These are phyloP conservation scores for Schrankia costaestrigalis DNA, from an alignment of 2,888 invertebrate species.

Conservation along the genomic window DNA sequence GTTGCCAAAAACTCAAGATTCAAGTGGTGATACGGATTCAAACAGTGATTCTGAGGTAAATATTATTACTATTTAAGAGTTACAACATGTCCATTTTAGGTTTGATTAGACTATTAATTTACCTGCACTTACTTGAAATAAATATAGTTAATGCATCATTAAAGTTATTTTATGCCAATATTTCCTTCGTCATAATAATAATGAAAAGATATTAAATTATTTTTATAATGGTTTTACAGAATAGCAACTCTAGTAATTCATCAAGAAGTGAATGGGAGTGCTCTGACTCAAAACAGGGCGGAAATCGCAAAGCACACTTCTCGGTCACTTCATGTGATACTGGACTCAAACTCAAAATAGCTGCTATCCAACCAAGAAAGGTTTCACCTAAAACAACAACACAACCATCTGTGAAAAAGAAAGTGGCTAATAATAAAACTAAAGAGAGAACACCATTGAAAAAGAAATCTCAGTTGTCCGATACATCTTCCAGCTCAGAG, in stretches of 20 bases:
- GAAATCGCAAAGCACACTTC: slow-evolving; percentile 74
- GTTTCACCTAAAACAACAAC: slow-evolving; percentile 56
- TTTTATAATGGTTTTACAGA: slow-evolving; percentile 50
- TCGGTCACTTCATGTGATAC: slow-evolving; percentile 83
- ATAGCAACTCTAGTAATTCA: slow-evolving; percentile 62
- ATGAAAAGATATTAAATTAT: not conserved
- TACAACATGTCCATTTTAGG: too few species aligned
- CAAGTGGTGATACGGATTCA: slow-evolving; percentile 80
- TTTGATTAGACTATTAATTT: too few species aligned
- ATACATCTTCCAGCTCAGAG: slow-evolving; percentile 72
- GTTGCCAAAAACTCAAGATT: slow-evolving; percentile 75
- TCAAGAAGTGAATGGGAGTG: slow-evolving; percentile 74
- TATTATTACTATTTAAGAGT: slow-evolving; percentile 13
- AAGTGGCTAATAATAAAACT: slow-evolving; percentile 43
- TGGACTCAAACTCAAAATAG: slow-evolving; percentile 82
- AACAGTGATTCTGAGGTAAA: slow-evolving; percentile 81
- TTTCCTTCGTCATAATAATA: too few species aligned
- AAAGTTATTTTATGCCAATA: too few species aligned
- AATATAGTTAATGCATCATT: too few species aligned
- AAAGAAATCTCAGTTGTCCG: slow-evolving; percentile 57
- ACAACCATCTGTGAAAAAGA: slow-evolving; percentile 62
- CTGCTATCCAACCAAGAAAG: slow-evolving; percentile 79
- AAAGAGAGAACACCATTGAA: slow-evolving; percentile 41
- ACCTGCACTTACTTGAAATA: too few species aligned
- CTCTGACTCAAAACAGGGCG: slow-evolving; percentile 53